Conservation (phyloP, 2,113 vertebrate genomes). For the Daubentonia madagascariensis region DNA sequence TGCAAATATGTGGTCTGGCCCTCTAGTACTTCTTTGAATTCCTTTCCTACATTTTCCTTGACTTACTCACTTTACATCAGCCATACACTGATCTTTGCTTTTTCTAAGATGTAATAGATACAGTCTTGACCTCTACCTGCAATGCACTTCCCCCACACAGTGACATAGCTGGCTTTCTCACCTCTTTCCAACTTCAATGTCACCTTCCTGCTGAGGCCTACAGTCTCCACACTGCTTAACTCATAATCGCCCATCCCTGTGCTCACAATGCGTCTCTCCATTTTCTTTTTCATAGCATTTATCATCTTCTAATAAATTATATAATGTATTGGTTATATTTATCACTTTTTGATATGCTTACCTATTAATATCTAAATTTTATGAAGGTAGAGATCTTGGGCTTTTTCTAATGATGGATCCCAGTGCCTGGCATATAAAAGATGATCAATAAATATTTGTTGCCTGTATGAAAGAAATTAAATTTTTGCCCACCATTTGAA, state of each 20-base stretch:
- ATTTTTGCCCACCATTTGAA: neutral
- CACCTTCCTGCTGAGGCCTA: neutral
- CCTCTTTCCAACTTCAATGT: neutral
- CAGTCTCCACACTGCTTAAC: neutral
- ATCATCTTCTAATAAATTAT: neutral
- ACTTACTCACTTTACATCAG: neutral
- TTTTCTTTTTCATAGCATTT: neutral
- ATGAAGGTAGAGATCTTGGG: neutral
- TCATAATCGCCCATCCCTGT: neutral
- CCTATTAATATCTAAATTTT: neutral
- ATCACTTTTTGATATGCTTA: neutral
- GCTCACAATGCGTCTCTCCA: neutral
- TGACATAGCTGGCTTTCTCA: neutral
- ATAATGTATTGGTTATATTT: neutral
- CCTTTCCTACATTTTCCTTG: neutral
- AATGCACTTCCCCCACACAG: neutral
- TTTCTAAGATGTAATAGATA: neutral
- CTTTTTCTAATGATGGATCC: neutral
- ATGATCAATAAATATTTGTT: neutral
- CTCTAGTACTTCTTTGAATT: neutral
- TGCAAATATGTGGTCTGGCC: neutral
- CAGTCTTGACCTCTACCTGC: neutral
- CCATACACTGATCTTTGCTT: neutral
- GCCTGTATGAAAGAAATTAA: neutral
- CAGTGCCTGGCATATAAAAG: neutral